A percentile compares a stretch with the other conserved stretches of the same genome.
These are phyloP conservation scores for Leucophora obtusa DNA, from an alignment of 2,888 invertebrate genomes.

Conservation along the genomic window DNA sequence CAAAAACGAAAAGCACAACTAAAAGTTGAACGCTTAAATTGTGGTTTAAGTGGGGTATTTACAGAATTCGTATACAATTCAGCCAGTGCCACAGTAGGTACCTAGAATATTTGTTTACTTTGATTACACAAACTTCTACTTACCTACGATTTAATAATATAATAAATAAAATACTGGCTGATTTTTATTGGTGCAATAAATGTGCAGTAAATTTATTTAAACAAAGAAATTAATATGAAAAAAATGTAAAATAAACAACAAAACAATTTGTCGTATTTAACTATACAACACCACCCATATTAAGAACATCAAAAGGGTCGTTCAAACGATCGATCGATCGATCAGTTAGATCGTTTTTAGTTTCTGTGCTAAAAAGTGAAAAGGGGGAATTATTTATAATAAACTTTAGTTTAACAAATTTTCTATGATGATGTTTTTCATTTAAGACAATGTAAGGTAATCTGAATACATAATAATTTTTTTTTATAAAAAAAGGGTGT, in stretches of 20 bases:
- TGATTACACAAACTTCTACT: neutral
- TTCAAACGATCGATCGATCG: neutral
- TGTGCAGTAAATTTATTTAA: slow-evolving; percentile 45
- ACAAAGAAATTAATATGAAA: slow-evolving; percentile 40
- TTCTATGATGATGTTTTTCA: neutral
- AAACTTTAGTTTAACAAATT: slow-evolving; percentile 1
- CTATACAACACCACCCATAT: neutral
- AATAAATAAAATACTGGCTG: slow-evolving; percentile 46
- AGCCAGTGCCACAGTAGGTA: too few species aligned
- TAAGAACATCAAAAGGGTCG: slow-evolving; percentile 2
- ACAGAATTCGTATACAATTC: neutral
- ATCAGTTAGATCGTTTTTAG: neutral
- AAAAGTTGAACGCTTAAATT: neutral
- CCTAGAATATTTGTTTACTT: neutral
- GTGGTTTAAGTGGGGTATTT: neutral
- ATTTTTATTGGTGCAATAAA: slow-evolving; percentile 59
- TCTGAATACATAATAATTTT: neutral
- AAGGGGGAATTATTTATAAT: neutral
- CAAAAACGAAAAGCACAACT: neutral
- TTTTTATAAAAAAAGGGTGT: neutral
- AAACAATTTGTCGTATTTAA: neutral
- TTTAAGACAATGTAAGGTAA: too few species aligned
- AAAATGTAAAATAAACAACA: slow-evolving; percentile 14
- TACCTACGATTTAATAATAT: slow-evolving; percentile 15
- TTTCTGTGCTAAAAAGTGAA: neutral